A percentile compares a stretch with the other conserved stretches of the same genome.
Evolutionary conservation across 2,797 vertebrate genomes (phyloP).

Genomic region (Choloepus didactylus): DNA sequence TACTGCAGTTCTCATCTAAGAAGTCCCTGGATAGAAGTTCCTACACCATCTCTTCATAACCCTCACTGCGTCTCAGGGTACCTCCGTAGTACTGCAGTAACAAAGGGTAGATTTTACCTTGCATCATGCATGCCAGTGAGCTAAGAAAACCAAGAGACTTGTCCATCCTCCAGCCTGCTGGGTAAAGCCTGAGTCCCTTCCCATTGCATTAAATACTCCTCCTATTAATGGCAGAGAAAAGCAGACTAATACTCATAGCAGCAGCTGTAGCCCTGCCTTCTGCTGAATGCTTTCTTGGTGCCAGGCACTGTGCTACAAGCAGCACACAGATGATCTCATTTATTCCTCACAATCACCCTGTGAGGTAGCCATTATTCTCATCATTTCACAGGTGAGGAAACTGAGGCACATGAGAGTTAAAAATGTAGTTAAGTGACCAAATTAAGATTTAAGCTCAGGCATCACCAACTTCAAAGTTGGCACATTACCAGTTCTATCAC

Average conservation of each 20-base stretch:
- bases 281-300: neutral
- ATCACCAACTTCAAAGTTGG: neutral
- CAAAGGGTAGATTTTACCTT: neutral
- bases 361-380: neutral
- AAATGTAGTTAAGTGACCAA: neutral
- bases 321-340: neutral
- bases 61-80: neutral
- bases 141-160: constrained; percentile 9
- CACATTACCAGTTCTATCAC: neutral
- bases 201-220: neutral
- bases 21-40: neutral
- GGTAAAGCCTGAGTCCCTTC: neutral
- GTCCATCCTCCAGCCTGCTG: neutral
- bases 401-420: neutral
- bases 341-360: neutral
- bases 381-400: neutral
- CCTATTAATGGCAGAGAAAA: constrained; percentile 1
- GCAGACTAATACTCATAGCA: neutral
- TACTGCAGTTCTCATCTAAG: neutral
- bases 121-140: neutral
- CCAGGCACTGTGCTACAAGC: neutral
- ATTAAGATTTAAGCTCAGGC: neutral
- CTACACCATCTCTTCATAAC: neutral
- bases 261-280: neutral
- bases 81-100: neutral